These are phyloP conservation scores for Sebastes iracundus DNA, from an alignment of 2,797 vertebrate genomes.

Conservation along the genomic window DNA sequence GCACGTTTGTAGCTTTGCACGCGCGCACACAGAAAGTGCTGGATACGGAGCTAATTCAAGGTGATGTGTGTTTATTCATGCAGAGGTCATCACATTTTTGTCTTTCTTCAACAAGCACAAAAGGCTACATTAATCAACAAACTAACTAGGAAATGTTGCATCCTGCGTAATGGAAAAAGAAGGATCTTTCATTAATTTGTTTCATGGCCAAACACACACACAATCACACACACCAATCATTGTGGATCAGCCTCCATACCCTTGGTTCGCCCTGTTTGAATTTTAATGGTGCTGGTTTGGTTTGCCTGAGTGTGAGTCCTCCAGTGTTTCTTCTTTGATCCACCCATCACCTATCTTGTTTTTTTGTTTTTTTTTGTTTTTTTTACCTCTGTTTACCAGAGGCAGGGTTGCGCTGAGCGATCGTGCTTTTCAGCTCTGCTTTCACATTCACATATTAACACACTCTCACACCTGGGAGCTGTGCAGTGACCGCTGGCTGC, in stretches of 20 bases:
- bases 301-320: not conserved
- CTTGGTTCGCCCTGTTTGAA: slow-evolving; percentile 48
- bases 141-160: slow-evolving; percentile 30
- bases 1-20: not conserved
- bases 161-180: slow-evolving; percentile 33
- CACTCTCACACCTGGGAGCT: slow-evolving; percentile 26
- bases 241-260: slow-evolving; percentile 23
- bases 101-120: slow-evolving; percentile 26
- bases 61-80: slow-evolving; percentile 28
- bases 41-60: slow-evolving; percentile 31
- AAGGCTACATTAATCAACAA: slow-evolving; percentile 48
- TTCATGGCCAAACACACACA: slow-evolving; percentile 20
- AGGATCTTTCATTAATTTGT: slow-evolving; percentile 13
- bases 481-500: slow-evolving; percentile 18
- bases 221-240: not conserved
- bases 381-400: slow-evolving; percentile 5
- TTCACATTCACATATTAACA: slow-evolving; percentile 41
- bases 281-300: slow-evolving; percentile 30
- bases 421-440: slow-evolving; percentile 18
- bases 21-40: not conserved
- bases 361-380: not conserved
- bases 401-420: slow-evolving; percentile 23
- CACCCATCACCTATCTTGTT: slow-evolving; percentile 22
- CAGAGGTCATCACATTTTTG: slow-evolving; percentile 27
- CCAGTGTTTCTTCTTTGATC: slow-evolving; percentile 32